Evolutionary conservation across 2,113 vertebrate genomes (phyloP), one percentile per base, ranked within the genome.

Genomic region (Myiopsitta monachus): DNA sequence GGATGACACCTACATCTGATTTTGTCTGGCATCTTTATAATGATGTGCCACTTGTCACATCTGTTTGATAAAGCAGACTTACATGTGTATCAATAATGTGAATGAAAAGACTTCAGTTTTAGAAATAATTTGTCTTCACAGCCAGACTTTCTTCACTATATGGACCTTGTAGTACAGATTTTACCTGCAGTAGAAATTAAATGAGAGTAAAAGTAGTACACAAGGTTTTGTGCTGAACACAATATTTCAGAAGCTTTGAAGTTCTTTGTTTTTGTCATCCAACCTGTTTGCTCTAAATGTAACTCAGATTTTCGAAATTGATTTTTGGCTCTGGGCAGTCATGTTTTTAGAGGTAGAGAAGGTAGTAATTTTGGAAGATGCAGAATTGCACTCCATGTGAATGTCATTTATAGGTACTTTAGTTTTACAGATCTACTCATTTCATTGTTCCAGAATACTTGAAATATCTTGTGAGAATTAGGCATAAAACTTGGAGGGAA

Each of bases 1-100:
- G 49, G 14, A 70, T 83, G 68, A 92, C 78, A 88, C 24, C 67
- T 73, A 90, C 19, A 38, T 77, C 33, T 0, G 10, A 19, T 82
- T 90, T 63, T 94, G 30, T 76, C 59, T 96, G 38, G 28, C 38
- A 49, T 93, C 59, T 93, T 90, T 91, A 67, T 73, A 83, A 69
- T n/a, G 73, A 36, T 49, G 18, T 74, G 54, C 43, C 59, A 69
- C 67, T 95, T 94, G 70, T 79, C 59, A 91, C 41, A 83, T 93
- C 82, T 90, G n/a, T 94, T 94, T 88, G 87, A 93, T 88, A 72
- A 86, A 33, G 46, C 67, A 90, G 82, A 74, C 18, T 54, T 92
- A 51, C 0, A 0, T 70, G 46, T 77, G 22, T 88, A 63, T 83
- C 54, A 80, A 39, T 51, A 90, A 8, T 1, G 1, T 8, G 27